phyloP scores from a whole-genome alignment of 2,797 vertebrate genomes.

The Zalophus californianus region DNA sequence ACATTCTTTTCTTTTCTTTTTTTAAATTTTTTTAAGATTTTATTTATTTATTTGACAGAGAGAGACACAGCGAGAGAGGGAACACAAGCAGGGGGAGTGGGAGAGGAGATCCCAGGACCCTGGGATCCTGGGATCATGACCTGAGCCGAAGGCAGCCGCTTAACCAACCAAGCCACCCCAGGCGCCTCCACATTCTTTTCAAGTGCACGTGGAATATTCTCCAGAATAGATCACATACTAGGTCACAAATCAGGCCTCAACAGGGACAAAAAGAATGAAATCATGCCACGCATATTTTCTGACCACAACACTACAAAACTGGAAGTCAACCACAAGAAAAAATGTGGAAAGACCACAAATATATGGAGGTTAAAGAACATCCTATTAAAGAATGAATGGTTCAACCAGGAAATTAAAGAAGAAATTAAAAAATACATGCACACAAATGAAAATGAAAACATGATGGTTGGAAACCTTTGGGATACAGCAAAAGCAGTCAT shows the following conservation, averaged over 20 bases:
- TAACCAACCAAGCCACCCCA: too few species aligned
- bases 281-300: not conserved
- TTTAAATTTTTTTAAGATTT: too few species aligned
- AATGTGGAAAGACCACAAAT: not conserved
- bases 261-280: not conserved
- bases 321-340: not conserved
- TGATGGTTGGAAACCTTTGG: not conserved
- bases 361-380: not conserved
- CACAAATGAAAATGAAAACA: not conserved
- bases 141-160: too few species aligned
- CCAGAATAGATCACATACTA: not conserved
- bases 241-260: not conserved
- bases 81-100: too few species aligned
- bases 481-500: not conserved
- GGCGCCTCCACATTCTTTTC: not conserved
- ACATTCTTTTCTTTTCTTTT: not conserved
- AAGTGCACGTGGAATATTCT: not conserved
- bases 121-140: too few species aligned
- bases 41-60: too few species aligned
- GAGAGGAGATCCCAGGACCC: too few species aligned
- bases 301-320: not conserved
- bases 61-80: too few species aligned
- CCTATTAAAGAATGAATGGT: not conserved
- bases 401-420: not conserved
- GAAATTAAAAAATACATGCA: not conserved